Conservation (phyloP, 2,113 vertebrate species). For the Argyrosomus japonicus region DNA sequence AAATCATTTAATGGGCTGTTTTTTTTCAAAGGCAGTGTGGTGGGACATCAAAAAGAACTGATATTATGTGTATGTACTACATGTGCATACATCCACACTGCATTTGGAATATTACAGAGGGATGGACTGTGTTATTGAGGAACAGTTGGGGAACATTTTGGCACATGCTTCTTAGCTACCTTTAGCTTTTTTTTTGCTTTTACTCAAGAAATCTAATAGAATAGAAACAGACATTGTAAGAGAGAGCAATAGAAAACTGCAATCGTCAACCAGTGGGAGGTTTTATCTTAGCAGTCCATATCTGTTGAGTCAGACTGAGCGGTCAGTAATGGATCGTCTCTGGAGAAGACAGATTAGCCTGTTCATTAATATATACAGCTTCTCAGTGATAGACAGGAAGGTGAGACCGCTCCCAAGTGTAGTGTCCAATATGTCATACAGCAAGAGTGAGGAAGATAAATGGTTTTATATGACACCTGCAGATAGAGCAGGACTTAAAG, state of each 20-base stretch:
- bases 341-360: conserved; percentile 57
- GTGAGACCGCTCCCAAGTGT: conserved; percentile 24
- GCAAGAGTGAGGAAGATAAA: conserved; percentile 55
- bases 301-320: conserved; percentile 37
- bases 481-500: conserved; percentile 47
- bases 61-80: not conserved
- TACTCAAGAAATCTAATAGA: too few species aligned
- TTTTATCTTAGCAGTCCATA: conserved; percentile 31
- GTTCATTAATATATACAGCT: conserved; percentile 57
- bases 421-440: conserved; percentile 41
- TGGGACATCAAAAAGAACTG: not conserved
- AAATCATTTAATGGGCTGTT: not conserved
- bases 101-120: not conserved
- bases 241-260: not conserved
- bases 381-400: conserved; percentile 51
- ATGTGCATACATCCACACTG: not conserved
- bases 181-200: too few species aligned
- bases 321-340: conserved; percentile 48
- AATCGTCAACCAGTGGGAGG: not conserved
- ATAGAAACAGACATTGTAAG: not conserved
- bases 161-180: not conserved
- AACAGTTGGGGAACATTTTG: not conserved
- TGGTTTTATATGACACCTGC: conserved; percentile 38
- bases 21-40: not conserved
- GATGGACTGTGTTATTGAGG: not conserved